Conservation (phyloP, 1,140 invertebrate species). For the Sweltsa coloradensis region DNA sequence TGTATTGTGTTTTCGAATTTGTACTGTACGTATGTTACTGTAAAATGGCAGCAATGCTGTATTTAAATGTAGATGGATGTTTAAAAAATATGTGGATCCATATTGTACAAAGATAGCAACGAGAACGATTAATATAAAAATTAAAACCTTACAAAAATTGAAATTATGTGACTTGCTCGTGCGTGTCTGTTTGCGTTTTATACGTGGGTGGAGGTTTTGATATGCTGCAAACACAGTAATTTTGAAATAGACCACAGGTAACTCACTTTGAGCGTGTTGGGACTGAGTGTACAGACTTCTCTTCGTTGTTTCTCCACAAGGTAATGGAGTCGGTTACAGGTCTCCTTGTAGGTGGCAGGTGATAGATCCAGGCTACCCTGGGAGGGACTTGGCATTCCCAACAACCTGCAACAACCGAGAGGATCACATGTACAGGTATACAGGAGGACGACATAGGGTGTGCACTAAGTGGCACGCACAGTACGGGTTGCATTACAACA, state of each 20-base stretch:
- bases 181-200: not conserved
- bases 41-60: too few species aligned
- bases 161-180: not conserved
- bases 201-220: not conserved
- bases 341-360: slow-evolving; percentile 21
- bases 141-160: slow-evolving; percentile 9
- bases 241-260: not conserved
- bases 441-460: too few species aligned
- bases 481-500: too few species aligned
- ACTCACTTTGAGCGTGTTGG: slow-evolving; percentile 29
- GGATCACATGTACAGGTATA: too few species aligned
- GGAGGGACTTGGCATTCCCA: slow-evolving; percentile 3
- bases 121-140: too few species aligned
- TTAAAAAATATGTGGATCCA: too few species aligned
- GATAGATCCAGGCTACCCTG: not conserved
- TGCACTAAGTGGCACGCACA: too few species aligned
- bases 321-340: slow-evolving; percentile 32
- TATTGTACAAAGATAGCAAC: too few species aligned
- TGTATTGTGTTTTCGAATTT: too few species aligned
- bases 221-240: not conserved
- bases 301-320: slow-evolving; percentile 33
- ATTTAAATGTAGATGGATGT: too few species aligned
- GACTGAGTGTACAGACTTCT: slow-evolving; percentile 34
- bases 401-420: slow-evolving; percentile 1
- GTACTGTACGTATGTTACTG: too few species aligned